Evolutionary conservation across 2,888 invertebrate genomes (phyloP).

Genomic region (Geophilus truncorum): DNA sequence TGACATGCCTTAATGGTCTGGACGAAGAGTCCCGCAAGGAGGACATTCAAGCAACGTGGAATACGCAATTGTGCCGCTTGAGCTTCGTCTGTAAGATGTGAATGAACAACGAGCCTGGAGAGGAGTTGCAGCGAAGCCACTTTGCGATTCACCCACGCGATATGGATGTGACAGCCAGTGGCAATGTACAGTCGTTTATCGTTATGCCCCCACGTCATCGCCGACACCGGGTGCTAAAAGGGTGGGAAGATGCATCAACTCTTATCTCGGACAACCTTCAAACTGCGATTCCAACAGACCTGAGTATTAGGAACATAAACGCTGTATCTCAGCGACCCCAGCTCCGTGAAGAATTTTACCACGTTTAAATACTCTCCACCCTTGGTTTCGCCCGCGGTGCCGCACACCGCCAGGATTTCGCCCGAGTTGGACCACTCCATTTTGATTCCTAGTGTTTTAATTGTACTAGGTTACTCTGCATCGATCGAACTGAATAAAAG

Average conservation of each 20-base stretch:
- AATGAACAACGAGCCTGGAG: conserved; percentile 62
- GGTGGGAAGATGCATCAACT: neutral
- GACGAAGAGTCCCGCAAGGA: conserved; percentile 79
- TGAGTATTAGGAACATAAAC: conserved; percentile 70
- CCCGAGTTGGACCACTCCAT: conserved; percentile 97
- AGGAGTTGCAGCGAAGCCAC: conserved; percentile 79
- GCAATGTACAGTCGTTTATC: conserved; percentile 91
- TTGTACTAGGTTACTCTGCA: too few species aligned
- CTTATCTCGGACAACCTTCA: neutral
- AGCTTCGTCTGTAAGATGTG: conserved; percentile 57
- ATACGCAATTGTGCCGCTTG: conserved; percentile 74
- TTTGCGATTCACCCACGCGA: conserved; percentile 49
- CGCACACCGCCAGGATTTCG: conserved; percentile 85
- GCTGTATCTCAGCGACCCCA: conserved; percentile 73
- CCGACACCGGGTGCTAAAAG: conserved; percentile 72
- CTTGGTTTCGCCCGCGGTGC: conserved; percentile 47
- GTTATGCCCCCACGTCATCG: conserved; percentile 97
- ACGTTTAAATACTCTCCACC: conserved; percentile 66
- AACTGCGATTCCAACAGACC: conserved; percentile 50
- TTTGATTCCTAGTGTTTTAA: conserved; percentile 51
- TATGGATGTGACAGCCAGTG: conserved; percentile 68
- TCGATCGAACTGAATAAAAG: too few species aligned
- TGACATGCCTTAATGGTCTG: conserved; percentile 81
- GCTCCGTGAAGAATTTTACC: conserved; percentile 85
- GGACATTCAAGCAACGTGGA: conserved; percentile 77